Conservation (phyloP, 2,797 vertebrate species). For the Lophius americanus region DNA sequence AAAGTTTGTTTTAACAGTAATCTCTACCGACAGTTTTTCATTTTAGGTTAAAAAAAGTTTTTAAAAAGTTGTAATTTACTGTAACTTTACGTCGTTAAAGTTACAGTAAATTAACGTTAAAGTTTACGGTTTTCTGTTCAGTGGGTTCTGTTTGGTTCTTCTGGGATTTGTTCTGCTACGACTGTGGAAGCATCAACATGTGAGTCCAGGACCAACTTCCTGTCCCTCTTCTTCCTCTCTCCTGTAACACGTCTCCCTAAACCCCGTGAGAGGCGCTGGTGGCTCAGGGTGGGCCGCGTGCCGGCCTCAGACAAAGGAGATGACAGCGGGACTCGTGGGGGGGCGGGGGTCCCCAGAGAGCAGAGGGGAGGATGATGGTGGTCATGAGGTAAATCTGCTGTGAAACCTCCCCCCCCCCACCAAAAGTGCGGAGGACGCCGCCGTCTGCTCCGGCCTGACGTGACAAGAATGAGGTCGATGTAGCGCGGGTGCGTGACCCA, state of each 20-base stretch:
- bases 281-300: slow-evolving; percentile 29
- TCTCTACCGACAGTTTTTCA: no score
- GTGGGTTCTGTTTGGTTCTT: no score
- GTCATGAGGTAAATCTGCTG: slow-evolving; percentile 64
- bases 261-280: slow-evolving; percentile 52
- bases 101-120: no score
- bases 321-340: slow-evolving; percentile 46
- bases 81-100: no score
- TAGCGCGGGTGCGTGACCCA: slow-evolving; percentile 37
- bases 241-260: slow-evolving; percentile 39
- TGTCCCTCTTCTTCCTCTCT: slow-evolving; percentile 57
- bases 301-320: slow-evolving; percentile 56
- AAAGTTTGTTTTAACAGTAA: no score
- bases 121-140: no score
- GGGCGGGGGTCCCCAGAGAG: slow-evolving; percentile 47
- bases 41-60: no score
- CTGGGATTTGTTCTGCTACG: no score
- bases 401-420: slow-evolving; percentile 46
- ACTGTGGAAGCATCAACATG: no score
- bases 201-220: no score
- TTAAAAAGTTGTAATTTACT: no score
- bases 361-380: slow-evolving; percentile 32
- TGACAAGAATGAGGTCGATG: slow-evolving; percentile 59
- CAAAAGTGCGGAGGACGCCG: slow-evolving; percentile 31
- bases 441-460: slow-evolving; percentile 42